Evolutionary conservation across 2,797 vertebrate genomes (phyloP).

Genomic region (Heliangelus exortis): DNA sequence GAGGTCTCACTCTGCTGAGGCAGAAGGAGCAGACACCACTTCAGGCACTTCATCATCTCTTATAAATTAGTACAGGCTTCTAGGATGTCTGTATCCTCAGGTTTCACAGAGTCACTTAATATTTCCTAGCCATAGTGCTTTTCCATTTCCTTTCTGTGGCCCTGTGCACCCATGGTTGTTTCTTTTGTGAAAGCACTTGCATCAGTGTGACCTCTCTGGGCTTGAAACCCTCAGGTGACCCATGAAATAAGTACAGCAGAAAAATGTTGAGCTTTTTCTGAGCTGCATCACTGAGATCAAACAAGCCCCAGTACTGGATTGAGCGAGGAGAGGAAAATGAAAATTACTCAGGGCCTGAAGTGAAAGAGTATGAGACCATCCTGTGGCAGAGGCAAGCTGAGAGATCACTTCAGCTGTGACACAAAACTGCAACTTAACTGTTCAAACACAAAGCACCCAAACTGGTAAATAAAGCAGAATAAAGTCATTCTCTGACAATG

Average conservation of each 20-base stretch:
- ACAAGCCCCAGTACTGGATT: neutral
- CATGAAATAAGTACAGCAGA: neutral
- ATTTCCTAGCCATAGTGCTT: neutral
- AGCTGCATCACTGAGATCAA: neutral
- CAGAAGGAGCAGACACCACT: neutral
- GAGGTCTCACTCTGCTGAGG: neutral
- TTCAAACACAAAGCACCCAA: neutral
- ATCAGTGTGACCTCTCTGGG: neutral
- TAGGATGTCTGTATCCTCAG: neutral
- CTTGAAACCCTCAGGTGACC: neutral
- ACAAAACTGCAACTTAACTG: neutral
- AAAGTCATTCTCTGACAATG: neutral
- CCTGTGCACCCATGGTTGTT: neutral
- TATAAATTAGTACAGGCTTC: neutral
- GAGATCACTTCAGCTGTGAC: neutral
- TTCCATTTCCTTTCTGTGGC: neutral
- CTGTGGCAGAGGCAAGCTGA: neutral
- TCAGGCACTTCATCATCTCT: neutral
- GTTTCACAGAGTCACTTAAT: neutral
- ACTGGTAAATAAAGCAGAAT: neutral
- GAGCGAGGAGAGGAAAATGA: neutral
- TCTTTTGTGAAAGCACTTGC: constrained; percentile 5
- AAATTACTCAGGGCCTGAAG: neutral
- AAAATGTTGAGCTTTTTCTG: neutral
- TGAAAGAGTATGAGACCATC: neutral